Percentiles rank a stretch among this genome's conserved stretches.
phyloP scores from a whole-genome alignment of 2,888 invertebrate species.

The Morpho helenor region DNA sequence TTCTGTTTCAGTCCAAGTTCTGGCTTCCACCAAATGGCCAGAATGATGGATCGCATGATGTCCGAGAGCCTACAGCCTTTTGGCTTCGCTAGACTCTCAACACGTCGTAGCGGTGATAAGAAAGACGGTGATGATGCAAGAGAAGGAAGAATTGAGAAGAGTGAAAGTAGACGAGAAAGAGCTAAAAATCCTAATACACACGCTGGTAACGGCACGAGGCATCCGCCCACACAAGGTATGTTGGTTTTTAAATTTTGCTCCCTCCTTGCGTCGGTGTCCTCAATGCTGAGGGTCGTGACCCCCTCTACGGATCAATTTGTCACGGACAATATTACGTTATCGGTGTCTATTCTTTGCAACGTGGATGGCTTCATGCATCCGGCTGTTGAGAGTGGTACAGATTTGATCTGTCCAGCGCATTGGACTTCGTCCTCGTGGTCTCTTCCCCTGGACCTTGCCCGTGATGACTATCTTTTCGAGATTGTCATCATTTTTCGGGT shows the following conservation, averaged over 20 bases:
- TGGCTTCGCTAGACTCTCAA: conserved; percentile 81
- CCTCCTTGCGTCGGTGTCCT: no score
- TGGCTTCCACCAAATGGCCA: conserved; percentile 83
- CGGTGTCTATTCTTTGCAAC: no score
- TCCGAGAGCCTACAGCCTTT: conserved; percentile 83
- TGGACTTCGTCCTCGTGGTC: no score
- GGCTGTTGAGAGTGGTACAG: no score
- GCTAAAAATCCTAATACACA: conserved; percentile 49
- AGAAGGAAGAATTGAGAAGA: conserved; percentile 53
- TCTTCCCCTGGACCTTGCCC: no score
- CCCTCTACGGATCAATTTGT: no score
- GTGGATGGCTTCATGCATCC: no score
- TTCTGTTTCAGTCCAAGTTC: conserved; percentile 69
- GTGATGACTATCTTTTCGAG: no score
- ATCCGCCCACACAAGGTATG: conserved; percentile 67
- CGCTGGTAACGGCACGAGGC: conserved; percentile 54
- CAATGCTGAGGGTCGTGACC: no score
- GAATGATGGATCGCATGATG: conserved; percentile 87
- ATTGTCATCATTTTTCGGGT: no score
- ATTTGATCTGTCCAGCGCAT: no score
- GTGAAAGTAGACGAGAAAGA: conserved; percentile 46
- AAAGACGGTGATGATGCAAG: conserved; percentile 44
- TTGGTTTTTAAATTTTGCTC: not conserved
- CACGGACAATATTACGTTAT: no score
- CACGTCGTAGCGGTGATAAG: conserved; percentile 59